Conservation (phyloP, 2,113 vertebrate genomes). For the Asarcornis scutulata region DNA sequence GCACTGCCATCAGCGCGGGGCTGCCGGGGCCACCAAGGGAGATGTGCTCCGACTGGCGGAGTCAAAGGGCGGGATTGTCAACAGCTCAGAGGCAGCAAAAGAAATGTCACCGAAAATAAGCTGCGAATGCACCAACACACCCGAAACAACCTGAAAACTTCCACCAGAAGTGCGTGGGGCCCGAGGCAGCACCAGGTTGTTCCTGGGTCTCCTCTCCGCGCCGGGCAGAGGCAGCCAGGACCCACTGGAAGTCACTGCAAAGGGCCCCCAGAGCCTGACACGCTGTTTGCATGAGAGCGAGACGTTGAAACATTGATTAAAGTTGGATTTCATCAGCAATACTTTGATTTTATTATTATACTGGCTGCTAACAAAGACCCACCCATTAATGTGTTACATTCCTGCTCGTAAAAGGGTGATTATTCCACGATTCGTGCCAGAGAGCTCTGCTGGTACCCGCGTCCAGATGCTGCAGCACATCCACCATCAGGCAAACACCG, state of each 20-base stretch:
- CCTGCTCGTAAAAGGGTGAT: conserved; percentile 38
- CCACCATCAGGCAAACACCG: too few relatives aligned
- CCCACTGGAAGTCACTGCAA: not conserved
- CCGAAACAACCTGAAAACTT: not conserved
- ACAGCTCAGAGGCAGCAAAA: not conserved
- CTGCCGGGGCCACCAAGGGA: not conserved
- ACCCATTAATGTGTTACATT: conserved; percentile 9
- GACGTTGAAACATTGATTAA: conserved; percentile 44
- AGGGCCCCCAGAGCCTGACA: not conserved
- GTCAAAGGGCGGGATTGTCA: not conserved
- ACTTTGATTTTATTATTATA: conserved; percentile 30
- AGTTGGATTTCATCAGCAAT: conserved; percentile 3
- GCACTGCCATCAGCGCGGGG: not conserved
- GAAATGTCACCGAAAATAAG: not conserved
- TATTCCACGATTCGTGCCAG: conserved; percentile 10
- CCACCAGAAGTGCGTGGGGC: not conserved
- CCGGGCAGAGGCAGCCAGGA: too few relatives aligned
- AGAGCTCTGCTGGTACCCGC: not conserved
- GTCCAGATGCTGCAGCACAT: not conserved
- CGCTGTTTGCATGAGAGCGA: not conserved
- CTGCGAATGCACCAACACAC: not conserved
- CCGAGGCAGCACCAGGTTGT: too few relatives aligned
- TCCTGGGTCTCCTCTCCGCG: too few relatives aligned
- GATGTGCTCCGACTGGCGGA: accelerated
- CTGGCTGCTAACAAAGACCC: conserved; percentile 50